Conservation (phyloP, 2,113 vertebrate species). For the Hystrix brachyura region DNA sequence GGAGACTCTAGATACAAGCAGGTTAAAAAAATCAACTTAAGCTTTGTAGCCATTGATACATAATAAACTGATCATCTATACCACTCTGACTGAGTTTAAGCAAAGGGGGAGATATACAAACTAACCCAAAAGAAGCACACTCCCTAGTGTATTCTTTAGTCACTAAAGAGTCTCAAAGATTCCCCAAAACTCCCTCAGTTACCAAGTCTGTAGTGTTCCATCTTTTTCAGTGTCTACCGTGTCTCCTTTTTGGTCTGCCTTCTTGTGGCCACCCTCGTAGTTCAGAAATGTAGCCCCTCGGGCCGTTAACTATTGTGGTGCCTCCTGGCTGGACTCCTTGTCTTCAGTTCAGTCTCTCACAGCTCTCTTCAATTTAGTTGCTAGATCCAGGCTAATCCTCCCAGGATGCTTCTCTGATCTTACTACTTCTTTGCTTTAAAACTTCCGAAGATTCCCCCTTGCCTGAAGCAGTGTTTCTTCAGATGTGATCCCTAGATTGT, state of each 20-base stretch:
- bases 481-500: neutral
- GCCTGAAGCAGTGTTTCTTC: conserved; percentile 52
- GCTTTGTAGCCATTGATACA: neutral
- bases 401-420: conserved; percentile 54
- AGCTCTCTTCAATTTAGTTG: conserved; percentile 29
- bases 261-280: neutral
- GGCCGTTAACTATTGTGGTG: neutral
- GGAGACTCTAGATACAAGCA: neutral
- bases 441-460: neutral
- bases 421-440: conserved; percentile 55
- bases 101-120: neutral
- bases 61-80: neutral
- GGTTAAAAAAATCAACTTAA: neutral
- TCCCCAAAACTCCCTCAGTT: neutral
- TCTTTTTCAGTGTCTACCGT: neutral
- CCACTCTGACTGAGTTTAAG: neutral
- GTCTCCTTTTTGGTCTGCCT: neutral
- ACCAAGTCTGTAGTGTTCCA: neutral
- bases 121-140: neutral
- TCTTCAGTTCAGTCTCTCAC: neutral
- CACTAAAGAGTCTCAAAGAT: neutral
- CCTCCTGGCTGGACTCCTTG: neutral
- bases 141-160: neutral
- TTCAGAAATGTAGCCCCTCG: neutral
- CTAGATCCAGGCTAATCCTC: conserved; percentile 32